These are phyloP conservation scores for Drosophila incognita DNA, from an alignment of 2,888 invertebrate genomes.

Conservation along the genomic window DNA sequence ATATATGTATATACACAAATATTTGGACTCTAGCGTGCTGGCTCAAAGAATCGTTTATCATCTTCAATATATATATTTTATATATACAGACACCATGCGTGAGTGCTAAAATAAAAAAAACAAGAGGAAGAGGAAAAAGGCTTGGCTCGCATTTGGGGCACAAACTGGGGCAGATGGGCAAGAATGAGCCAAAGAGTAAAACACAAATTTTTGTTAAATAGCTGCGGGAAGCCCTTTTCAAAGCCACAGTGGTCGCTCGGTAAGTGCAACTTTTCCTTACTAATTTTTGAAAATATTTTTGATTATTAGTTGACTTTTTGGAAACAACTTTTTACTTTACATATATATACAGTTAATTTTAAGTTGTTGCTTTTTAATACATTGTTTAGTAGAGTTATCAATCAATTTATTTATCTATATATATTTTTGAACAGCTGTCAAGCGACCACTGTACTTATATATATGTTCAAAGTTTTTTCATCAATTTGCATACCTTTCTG, in stretches of 20 bases:
- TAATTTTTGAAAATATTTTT: background rate
- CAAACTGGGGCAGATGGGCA: slow-evolving; percentile 55
- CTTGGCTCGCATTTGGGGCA: slow-evolving; percentile 65
- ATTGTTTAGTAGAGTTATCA: too few species aligned
- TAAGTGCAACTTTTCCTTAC: background rate
- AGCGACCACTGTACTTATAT: background rate
- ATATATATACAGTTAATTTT: background rate
- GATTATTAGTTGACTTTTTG: background rate
- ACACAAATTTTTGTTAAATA: slow-evolving; percentile 35
- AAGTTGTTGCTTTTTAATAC: too few species aligned
- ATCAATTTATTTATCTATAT: background rate
- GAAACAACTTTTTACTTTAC: background rate
- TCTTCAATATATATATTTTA: slow-evolving; percentile 46
- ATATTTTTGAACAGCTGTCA: slow-evolving; percentile 1
- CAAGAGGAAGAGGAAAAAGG: slow-evolving; percentile 54
- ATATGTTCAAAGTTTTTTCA: background rate
- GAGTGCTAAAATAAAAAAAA: slow-evolving; percentile 33
- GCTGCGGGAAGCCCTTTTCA: slow-evolving; percentile 10
- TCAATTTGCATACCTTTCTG: slow-evolving; percentile 81
- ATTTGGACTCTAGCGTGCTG: slow-evolving; percentile 44
- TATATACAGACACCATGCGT: slow-evolving; percentile 50
- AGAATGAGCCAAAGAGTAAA: slow-evolving; percentile 9
- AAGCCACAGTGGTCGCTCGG: background rate
- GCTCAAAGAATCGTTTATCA: slow-evolving; percentile 71
- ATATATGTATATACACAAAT: slow-evolving; percentile 15